Evolutionary conservation across 2,888 invertebrate genomes (phyloP), one percentile per base, ranked within the genome.

Genomic region (Xestia rhomboidea): DNA sequence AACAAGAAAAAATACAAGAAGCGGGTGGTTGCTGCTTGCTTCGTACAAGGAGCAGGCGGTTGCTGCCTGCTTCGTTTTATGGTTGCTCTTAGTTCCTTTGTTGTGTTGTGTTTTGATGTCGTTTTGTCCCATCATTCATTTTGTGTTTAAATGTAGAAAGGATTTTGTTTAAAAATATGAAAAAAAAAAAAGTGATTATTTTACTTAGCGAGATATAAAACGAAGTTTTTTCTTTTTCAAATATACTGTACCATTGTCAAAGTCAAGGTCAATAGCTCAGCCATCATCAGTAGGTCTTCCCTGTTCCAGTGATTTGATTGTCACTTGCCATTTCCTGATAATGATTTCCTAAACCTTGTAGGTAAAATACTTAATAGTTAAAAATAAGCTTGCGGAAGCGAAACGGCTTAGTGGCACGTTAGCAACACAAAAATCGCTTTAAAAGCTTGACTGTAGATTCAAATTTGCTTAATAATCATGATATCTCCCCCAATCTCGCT

Each of bases 111-210:
- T 74, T 34, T 83, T 73, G 51, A 68, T 76, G 15, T 64, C 38
- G 60, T 77, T 64, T 49, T 79, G 38, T 67, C 6, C 2, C 54
- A 66, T 76, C 84, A 60, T 77, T 66, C 83, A 84, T 83, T 80
- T 73, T 74, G 54, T 81, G 68, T 83, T 80, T 54, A 66, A 57
- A 62, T 21, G 44, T 76, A 77, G 81, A 57, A 74, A 77, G 83
- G 84, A 83, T 74, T 84, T 81, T 74, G 76, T 81, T 84, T 72
- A 21, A 46, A 3, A n/a, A 41, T 41, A 8, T 64, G 5, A 21
- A 7, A 34, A 1, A 34, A 21, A 7, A 34, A 1, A 34, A 57
- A 10, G 21, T 38, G 13, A 21, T 41, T 57, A n/a, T 27, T 13
- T 54, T 5, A 54, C 27, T 1, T 18, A 69, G 38, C 68, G 38